Base-by-base conservation (phyloP, 2,113 vertebrate species). In the Tonatia bakeri region DNA sequence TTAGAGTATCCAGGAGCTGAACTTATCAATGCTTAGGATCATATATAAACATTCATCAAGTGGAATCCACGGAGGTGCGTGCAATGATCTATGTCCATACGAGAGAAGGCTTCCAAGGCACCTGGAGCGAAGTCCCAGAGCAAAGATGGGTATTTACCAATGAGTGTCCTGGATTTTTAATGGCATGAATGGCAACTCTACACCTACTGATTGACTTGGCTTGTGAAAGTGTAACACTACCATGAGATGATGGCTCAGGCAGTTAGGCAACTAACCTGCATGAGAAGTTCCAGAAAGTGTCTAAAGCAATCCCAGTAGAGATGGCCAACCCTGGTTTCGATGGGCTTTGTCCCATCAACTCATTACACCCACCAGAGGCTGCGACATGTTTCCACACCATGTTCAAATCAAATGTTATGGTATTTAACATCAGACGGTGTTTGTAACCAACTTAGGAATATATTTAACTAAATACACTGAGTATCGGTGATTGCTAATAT, bases 321-420 rank as follows among this genome's bases (percentile, higher is more conserved):
- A 56, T 11, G 22, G 77, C 22, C 81, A 85, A 40, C 69, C 80
- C 65, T 22, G 33, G 13, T 43, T 90, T 47, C 50, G 45, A 92
- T 2, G 47, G 83, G 77, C 85, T 88, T 70, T 90, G 52, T n/a
- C 65, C 81, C 20, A 15, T 73, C 36, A 77, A 88, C 45, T 88
- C 89, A 93, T 50, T 85, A 77, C 17, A 91, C n/a, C 94, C 85
- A 76, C 52, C 72, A 91, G 81, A 96, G 45, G 96, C 0, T 56
- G 36, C 52, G 94, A 90, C 67, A 69, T 19, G 76, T 33, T 76
- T 90, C 43, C 26, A 54, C 14, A 43, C 40, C 80, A 67, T 64
- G 36, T 70, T 96, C 82, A 77, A 94, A 81, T 89, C 43, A 69
- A 61, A 76, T 5, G 38, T 47, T 69, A 50, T 6, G 81, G 69